Evolutionary conservation across 2,888 invertebrate species (phyloP).

Genomic region (Creontiades dilutus): DNA sequence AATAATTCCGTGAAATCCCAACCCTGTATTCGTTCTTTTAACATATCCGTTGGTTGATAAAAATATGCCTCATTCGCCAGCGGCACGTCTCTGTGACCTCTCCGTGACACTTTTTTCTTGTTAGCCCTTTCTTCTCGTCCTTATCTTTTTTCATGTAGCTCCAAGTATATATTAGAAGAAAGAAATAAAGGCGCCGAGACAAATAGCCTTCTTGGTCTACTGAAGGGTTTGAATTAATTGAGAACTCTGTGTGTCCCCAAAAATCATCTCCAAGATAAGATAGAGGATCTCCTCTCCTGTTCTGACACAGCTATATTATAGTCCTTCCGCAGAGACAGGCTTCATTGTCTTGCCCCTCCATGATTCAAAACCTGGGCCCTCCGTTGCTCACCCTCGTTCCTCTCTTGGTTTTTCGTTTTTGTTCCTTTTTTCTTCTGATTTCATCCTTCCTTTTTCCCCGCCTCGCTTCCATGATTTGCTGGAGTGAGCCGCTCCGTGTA

Average conservation of each 20-base stretch:
- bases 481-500: conserved; percentile 23
- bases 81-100: neutral
- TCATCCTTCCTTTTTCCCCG: neutral
- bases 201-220: conserved; percentile 56
- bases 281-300: conserved; percentile 44
- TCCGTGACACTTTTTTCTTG: conserved; percentile 11
- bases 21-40: conserved; percentile 11
- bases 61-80: conserved; percentile 26
- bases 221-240: conserved; percentile 66
- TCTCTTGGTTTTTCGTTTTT: neutral
- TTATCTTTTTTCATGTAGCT: neutral
- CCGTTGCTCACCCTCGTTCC: neutral
- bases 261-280: conserved; percentile 64
- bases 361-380: conserved; percentile 50
- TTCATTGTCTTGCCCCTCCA: conserved; percentile 43
- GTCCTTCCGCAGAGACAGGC: conserved; percentile 6
- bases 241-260: conserved; percentile 61
- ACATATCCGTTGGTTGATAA: conserved; percentile 24
- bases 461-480: neutral
- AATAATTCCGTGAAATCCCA: neutral
- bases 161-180: conserved; percentile 5
- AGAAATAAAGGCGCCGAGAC: conserved; percentile 49
- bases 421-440: neutral
- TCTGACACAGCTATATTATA: conserved; percentile 66
- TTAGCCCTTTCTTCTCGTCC: neutral